These are phyloP conservation scores for Cephus rjabovi DNA, from an alignment of 2,888 invertebrate genomes.

Conservation along the genomic window DNA sequence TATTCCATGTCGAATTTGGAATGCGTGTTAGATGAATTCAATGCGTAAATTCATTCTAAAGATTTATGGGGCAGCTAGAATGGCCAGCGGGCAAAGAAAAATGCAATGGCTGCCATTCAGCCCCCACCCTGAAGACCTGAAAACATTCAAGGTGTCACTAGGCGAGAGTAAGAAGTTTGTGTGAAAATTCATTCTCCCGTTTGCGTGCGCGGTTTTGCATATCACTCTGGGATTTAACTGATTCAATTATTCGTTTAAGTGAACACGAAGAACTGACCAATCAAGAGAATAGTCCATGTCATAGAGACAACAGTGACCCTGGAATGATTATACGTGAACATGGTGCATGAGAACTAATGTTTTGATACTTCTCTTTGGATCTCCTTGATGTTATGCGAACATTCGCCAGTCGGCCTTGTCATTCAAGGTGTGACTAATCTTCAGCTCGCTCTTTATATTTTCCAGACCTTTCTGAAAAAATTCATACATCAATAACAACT, in stretches of 20 bases:
- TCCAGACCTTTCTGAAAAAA: neutral
- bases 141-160: constrained; percentile 38
- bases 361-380: constrained; percentile 19
- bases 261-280: neutral
- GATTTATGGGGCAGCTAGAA: neutral
- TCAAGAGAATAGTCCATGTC: neutral
- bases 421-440: constrained; percentile 35
- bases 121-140: neutral
- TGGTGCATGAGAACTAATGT: constrained; percentile 14
- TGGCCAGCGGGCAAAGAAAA: neutral
- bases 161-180: constrained; percentile 33
- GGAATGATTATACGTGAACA: constrained; percentile 9
- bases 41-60: neutral
- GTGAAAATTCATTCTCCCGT: constrained; percentile 26
- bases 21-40: neutral
- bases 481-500: neutral
- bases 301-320: neutral
- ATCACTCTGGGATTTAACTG: neutral
- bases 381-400: constrained; percentile 27
- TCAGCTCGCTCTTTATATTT: neutral
- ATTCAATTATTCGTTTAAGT: neutral
- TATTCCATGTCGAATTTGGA: neutral
- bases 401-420: constrained; percentile 39
- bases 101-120: neutral
- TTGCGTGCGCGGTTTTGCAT: neutral